Base-by-base conservation (phyloP, 2,797 vertebrate genomes). In the Fratercula arctica region DNA sequence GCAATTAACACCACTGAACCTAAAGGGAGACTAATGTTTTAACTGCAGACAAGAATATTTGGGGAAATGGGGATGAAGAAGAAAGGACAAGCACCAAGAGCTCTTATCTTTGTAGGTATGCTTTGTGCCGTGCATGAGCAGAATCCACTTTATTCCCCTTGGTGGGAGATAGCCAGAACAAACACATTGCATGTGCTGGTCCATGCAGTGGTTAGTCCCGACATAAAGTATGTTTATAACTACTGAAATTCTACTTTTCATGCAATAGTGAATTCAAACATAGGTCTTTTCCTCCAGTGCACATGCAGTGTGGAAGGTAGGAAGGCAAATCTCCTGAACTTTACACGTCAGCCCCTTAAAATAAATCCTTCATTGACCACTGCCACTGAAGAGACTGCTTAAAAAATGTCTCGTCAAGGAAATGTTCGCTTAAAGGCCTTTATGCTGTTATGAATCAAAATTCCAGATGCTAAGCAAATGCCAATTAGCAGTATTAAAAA, bases 391-490 rank as follows among this genome's bases (percentile, higher is more conserved):
- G 29, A 89, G 39, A 26, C 37, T 68, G 61, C 85, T 91, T 86
- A 23, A 93, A 96, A 90, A 85, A 84, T 4, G 69, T 74, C 87
- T 85, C 6, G 20, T 80, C 73, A 81, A 92, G 95, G 70, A 81
- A 82, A 90, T 35, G 48, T 72, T 91, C 31, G 14, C 80, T 93
- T 96, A 85, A 85, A 79, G 91, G 70, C 86, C 72, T 87, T 96
- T 89, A 96, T n/a, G 69, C 63, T 93, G 92, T 19, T 94, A 91
- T 67, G 92, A 96, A 97, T 95, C 83, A 93, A 96, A 96, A 96
- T 96, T 96, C 94, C 95, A 96, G 95, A 94, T 91, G 89, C 90
- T 91, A 93, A 94, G 95, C 87, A 96, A 97, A 92, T 95, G 90
- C 75, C 91, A 95, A 95, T 97, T 97, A 97, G 94, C 66, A 87